Conservation (phyloP, 2,113 vertebrate species). For the Sinocyclocheilus anophthalmus region DNA sequence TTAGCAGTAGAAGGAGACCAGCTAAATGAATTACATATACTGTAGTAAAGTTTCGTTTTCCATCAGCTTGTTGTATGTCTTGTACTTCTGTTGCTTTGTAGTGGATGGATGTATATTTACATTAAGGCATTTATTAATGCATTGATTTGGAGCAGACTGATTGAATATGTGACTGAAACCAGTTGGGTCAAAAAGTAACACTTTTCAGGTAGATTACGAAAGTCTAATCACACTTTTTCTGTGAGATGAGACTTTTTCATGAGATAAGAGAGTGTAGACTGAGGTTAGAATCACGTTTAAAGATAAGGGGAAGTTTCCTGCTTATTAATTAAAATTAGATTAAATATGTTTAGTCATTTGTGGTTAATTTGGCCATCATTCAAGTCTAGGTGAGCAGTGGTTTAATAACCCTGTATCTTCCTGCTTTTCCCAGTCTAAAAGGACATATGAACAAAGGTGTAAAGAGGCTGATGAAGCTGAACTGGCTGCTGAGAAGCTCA, state of each 20-base stretch:
- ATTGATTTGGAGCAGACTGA: background rate
- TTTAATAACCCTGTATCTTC: background rate
- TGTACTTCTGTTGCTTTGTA: background rate
- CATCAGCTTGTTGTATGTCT: background rate
- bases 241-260: background rate
- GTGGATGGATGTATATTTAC: background rate
- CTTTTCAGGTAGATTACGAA: background rate
- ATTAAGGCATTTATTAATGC: background rate
- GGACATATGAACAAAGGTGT: constrained; percentile 88
- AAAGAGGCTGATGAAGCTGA: constrained; percentile 88
- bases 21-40: background rate
- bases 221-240: background rate
- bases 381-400: background rate
- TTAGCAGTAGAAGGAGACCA: background rate
- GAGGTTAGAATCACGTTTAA: background rate
- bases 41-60: background rate
- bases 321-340: background rate
- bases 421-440: constrained; percentile 81
- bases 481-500: constrained; percentile 76
- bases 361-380: background rate
- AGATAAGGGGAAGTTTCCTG: no score
- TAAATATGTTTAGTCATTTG: background rate
- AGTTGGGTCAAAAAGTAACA: background rate
- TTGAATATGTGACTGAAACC: background rate
- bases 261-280: background rate